Evolutionary conservation across 2,797 vertebrate genomes (phyloP), one percentile per base, ranked within the genome.

Genomic region (Argya squamiceps): DNA sequence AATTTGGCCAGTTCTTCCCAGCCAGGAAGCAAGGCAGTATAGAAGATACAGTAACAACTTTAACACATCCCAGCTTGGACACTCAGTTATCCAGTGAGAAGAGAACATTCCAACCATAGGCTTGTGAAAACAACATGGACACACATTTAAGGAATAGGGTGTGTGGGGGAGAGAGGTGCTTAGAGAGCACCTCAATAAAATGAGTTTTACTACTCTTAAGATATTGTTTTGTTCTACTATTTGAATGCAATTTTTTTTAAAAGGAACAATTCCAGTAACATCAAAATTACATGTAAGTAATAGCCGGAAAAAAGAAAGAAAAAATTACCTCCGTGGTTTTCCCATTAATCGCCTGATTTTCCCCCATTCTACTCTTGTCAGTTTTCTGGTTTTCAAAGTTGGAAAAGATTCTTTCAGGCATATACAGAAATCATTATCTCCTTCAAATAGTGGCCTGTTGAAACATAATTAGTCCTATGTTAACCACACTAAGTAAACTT

Each of bases 381-480:
- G 94, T 95, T 99, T 99, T 97, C 99, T 99, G 52, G 99, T 99
- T 98, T 99, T 99, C 84, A 99, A 96, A 96, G 99, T 99, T 85
- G 99, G 99, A 89, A 99, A 99, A 92, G 99, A 99, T 95, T 99
- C 99, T 96, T 99, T 99, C 92, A 99, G 98, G 97, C 99, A 99
- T 76, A 99, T 98, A 97, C 99, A 99, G 98, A 99, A 99, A 95
- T 99, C 99, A 97, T 99, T 99, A 98, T 99, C 99, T 5, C 99
- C 99, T 97, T 99, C 99, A 98, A 99, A 99, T 79, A 99, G 98
- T 18, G 99, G 99, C 91, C 99, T 99, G 97, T 92, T 95, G 95
- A 97, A 96, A 97, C 15, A 98, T 16, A 97, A 94, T 88, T 88
- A 24, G 23, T 44, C 53, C 77, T 95, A 80, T 63, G 63, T 96